Evolutionary conservation across 2,113 vertebrate genomes (phyloP), one percentile per base, ranked within the genome.

Genomic region (Chloropsis cyanopogon): DNA sequence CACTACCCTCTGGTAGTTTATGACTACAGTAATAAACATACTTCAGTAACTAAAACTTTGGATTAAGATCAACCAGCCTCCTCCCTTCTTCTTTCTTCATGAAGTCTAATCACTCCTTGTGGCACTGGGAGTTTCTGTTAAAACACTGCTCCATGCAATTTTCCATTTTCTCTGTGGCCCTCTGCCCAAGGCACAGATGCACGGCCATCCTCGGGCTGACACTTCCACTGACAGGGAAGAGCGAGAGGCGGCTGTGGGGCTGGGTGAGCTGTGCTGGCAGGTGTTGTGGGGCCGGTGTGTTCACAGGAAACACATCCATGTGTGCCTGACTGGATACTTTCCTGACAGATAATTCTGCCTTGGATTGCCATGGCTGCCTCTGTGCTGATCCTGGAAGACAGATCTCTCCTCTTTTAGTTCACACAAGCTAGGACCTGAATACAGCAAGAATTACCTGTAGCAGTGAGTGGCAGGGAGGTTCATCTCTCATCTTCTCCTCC

Each of bases 191-290:
- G 52, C 44, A 60, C 1, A 2, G 72, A 12, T 15, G 25, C 19
- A 15, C 15, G 47, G 44, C 25, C 50, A 11, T 37, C 66, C 75
- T 60, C 17, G 21, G 50, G 23, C 44, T 90, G 46, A 6, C 4
- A 7, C 12, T 52, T 52, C 53, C 24, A 3, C 12, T 39, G 5
- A 0, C 26, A 23, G 42, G 56, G 65, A 66, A 44, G 24, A 44
- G 44, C 0, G 0, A 54, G 71, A 3, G 1, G 25, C 31, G 71
- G 11, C 49, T 46, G 23, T 63, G 46, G 41, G 79, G 41, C 35
- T 26, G 50, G 12, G 4, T 28, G 66, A 66, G 64, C 82, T 73
- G 29, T 68, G 70, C 60, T 44, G 72, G 22, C 25, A 23, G 29
- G 23, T 44, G 25, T 4, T 35, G 7, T 7, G 26, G 25, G 44